phyloP scores from a whole-genome alignment of 1,140 invertebrate genomes.

The Harlomillsia oculata region DNA sequence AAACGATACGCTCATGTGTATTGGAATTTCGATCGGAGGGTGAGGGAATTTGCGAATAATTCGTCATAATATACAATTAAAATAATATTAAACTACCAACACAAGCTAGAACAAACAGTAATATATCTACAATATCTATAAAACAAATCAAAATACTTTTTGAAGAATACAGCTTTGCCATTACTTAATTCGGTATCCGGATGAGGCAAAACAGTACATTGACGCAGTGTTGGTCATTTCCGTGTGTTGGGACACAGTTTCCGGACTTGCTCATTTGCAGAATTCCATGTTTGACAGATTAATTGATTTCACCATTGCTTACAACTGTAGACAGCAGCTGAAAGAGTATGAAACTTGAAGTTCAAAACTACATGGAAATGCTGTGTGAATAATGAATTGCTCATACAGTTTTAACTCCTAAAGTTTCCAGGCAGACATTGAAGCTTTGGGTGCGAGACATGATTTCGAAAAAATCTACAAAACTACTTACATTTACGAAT shows the following conservation, averaged over 20 bases:
- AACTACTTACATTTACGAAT: constrained; percentile 6
- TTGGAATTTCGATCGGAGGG: constrained; percentile 72
- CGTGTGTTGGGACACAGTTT: constrained; percentile 16
- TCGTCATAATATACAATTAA: no score
- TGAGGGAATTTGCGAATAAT: background rate
- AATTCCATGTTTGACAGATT: background rate
- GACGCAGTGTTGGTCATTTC: constrained; percentile 17
- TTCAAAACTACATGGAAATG: background rate
- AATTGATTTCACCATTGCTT: background rate
- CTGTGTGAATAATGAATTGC: background rate
- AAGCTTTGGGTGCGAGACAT: constrained; percentile 4
- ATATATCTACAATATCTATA: no score
- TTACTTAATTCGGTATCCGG: constrained; percentile 9
- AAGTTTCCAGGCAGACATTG: background rate
- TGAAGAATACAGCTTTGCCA: constrained; percentile 23
- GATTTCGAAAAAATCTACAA: constrained; percentile 13
- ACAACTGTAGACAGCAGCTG: no score
- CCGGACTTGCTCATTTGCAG: constrained; percentile 6
- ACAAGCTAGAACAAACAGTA: no score
- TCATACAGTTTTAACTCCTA: background rate
- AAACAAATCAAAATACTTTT: no score
- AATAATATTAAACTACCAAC: no score
- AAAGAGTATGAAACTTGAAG: background rate
- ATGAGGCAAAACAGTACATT: constrained; percentile 13
- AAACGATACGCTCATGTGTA: constrained; percentile 57